Base-by-base conservation (phyloP, 2,113 vertebrate species). In the Lophochroa leadbeateri region DNA sequence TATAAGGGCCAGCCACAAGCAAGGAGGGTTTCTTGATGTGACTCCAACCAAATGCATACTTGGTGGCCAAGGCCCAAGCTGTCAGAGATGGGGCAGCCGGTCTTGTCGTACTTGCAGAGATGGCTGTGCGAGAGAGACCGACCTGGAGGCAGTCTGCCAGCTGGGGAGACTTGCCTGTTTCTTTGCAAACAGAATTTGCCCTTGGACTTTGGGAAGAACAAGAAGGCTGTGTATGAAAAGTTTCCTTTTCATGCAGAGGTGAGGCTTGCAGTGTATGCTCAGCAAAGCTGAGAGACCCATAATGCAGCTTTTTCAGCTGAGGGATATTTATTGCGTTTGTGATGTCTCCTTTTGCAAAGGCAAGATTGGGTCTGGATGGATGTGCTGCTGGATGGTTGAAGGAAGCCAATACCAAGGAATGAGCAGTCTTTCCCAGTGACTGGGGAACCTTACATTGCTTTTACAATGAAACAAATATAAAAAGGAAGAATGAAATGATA, bases 401-500 rank as follows among this genome's bases (percentile, higher is more conserved):
- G 31, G 65, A 88, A 93, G 49, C 4, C 82, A 20, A 0, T 57
- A 9, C 2, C 18, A 57, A 70, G n/a, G 63, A 86, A 63, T 5
- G 74, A 88, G n/a, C 46, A 27, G 67, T 41, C 64, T 25, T 81
- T 74, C 61, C 27, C 13, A 53, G 41, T 3, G 4, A 68, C 63
- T 0, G 0, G n/a, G 43, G 90, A 93, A 53, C 57, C 93, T 88
- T 71, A 43, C 20, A 31, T 93, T 78, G 57, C 86, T 75, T 92
- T 81, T 86, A 68, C 57, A 78, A 46, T 93, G 88, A 82, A 79
- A 82, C 64, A 94, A 86, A 86, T 82, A 43, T 46, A 55, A 94
- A 91, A 94, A 88, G 91, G 63, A 86, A 89, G 90, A 94, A 60
- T 46, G 87, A 96, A 89, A 88, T 95, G 14, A 82, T 91, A 91